Evolutionary conservation across 1,140 invertebrate species (phyloP), one percentile per base, ranked within the genome.

Genomic region (Triops cancriformis): DNA sequence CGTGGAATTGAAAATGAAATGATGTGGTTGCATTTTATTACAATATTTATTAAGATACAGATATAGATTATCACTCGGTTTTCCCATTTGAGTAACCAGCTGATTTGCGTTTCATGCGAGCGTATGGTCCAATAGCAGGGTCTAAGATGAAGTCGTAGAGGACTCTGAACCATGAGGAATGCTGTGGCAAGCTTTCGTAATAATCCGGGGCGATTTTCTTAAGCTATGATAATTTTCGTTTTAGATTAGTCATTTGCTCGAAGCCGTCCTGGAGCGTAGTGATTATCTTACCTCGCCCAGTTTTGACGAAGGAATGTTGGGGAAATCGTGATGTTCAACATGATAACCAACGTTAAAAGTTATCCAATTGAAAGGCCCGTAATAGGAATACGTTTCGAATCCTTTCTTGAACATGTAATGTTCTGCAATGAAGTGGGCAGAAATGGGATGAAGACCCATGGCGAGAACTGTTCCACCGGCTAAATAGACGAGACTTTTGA

Each of bases 401-500:
- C 96, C 97, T 85, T 97, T 96, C 79, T 91, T 90, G 83, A 98
- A 99, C 94, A 99, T 98, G 85, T 99, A 99, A 87, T 99, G 98
- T 82, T 99, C 98, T 0, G 97, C 98, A 82, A 99, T 94, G 83
- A 99, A 99, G 85, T 99, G 98, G 0, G 96, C 98, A 72, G 98
- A 97, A 18, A 99, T 94, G 7, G 98, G 98, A 88, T 99, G 98
- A 7, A 98, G 83, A 0, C 98, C 97, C 93, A 98, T 98, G 0
- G 96, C 94, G 85, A 99, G 86, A 23, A 98, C 83, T n/a, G 94
- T 94, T 18, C 97, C 96, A 51, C 89, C 85, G 12, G 97, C 82
- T 72, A 99, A 86, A 85, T 99, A 99, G 0, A 90, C 86, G n/a
- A 99, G 80, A 0, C 94, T 88, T 84, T 92, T 91, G 80, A 90